Percentiles rank a stretch among this genome's conserved stretches.
phyloP scores from a whole-genome alignment of 2,113 vertebrate genomes.

The Pluvialis apricaria region DNA sequence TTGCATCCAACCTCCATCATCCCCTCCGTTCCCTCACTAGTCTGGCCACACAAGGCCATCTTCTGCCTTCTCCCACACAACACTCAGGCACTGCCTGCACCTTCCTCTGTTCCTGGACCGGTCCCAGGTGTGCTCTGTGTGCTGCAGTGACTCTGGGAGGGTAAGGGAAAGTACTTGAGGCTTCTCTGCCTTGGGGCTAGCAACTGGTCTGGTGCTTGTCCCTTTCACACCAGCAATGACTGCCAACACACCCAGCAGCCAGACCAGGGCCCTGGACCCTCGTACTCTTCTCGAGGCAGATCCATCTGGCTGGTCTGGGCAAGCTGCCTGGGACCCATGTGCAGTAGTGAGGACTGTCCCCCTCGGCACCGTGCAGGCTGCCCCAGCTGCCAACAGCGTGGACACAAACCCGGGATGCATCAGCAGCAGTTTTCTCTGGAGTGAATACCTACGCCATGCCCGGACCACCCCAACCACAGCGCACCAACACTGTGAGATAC shows the following conservation, averaged over 20 bases:
- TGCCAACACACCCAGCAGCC: neutral
- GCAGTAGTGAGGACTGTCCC: neutral
- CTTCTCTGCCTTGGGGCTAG: neutral
- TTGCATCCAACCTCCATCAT: too few species aligned
- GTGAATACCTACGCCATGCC: neutral
- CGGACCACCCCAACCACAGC: rapidly evolving
- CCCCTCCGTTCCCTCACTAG: too few species aligned
- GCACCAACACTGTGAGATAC: rapidly evolving
- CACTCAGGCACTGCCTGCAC: too few species aligned
- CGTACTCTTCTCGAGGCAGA: neutral
- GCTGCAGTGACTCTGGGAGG: too few species aligned
- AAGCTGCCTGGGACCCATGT: rapidly evolving
- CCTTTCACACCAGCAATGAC: neutral
- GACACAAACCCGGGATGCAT: neutral
- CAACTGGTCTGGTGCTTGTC: too few species aligned
- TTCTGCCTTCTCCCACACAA: neutral
- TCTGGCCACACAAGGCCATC: too few species aligned
- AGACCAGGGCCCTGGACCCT: neutral
- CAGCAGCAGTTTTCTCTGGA: neutral
- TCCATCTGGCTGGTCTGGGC: neutral
- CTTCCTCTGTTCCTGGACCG: too few species aligned
- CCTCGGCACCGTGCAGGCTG: too few species aligned
- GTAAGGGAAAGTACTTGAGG: neutral
- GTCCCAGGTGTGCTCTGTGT: too few species aligned
- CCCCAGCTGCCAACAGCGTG: neutral